Conservation (phyloP, 2,797 vertebrate genomes). For the Acridotheres tristis region DNA sequence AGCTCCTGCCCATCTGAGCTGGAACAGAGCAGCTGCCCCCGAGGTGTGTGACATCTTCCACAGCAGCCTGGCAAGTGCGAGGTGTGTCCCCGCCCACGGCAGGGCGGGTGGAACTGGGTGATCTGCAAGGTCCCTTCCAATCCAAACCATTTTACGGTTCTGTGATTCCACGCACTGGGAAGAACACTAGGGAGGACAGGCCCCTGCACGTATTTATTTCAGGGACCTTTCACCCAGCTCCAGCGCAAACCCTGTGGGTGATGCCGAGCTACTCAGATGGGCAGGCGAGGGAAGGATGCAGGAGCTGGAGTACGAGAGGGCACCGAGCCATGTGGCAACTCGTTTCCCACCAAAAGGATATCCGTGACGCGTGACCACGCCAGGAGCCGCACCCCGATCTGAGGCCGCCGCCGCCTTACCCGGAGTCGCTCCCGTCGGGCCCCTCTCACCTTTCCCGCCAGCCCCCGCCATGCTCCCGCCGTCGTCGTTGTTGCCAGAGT, state of each 20-base stretch:
- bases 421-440: not conserved
- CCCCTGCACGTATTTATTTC: not conserved
- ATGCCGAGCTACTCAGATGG: not conserved
- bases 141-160: not conserved
- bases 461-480: not conserved
- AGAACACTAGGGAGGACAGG: not conserved
- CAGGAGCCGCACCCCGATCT: too few species aligned
- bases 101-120: fast-evolving
- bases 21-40: fast-evolving
- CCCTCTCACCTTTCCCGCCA: not conserved
- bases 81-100: too few species aligned
- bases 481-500: not conserved
- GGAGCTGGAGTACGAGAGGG: fast-evolving
- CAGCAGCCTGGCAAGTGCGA: not conserved
- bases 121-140: too few species aligned
- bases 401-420: not conserved
- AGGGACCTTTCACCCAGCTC: not conserved
- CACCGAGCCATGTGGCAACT: not conserved
- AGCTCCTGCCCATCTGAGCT: fast-evolving
- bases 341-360: fast-evolving
- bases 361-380: too few species aligned
- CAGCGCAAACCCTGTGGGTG: fast-evolving
- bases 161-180: not conserved
- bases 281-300: fast-evolving
- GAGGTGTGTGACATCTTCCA: fast-evolving